Evolutionary conservation across 1,140 invertebrate genomes (phyloP), one percentile per base, ranked within the genome.

Genomic region (Lepidostoma basale): DNA sequence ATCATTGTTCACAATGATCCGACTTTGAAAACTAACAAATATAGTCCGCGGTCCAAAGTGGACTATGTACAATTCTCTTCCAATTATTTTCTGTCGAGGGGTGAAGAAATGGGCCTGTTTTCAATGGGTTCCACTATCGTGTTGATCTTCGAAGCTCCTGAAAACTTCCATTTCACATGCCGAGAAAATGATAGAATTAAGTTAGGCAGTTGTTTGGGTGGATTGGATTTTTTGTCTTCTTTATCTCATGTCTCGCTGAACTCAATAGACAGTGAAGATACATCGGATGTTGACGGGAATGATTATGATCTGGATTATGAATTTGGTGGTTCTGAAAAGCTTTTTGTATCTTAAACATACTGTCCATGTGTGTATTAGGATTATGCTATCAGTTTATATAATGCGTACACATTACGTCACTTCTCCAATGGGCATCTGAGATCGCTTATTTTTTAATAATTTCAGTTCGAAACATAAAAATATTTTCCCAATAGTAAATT

Each of bases 51-150:
- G 1, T 20, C 18, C 2, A 85, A 75, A 81, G 83, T 81, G 79
- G 79, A 25, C 74, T 86, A 67, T 74, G 77, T 40, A 76, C 76
- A 62, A 73, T 81, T 69, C 73, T 80, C 59, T 74, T 77, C 58
- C 0, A 9, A 77, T 3, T 76, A 69, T 30, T 73, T 75, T 9
- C 72, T 90, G 3, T 78, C 80, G 30, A 98, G 95, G 78, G 97
- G 96, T 0, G 90, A 97, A 73, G 83, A 92, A 33, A 92, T 99
- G 75, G 97, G 98, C 0, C 95, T 99, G 81, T 99, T 99, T 77
- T 92, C 98, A 76, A 91, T 99, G 83, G 98, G 98, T 9, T 99
- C 97, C 20, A 98, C 97, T 0, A 92, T 99, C 64, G 97, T 99
- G 2, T 79, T 99, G 1, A 83, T 99, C 2, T 99, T 99, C 79